Evolutionary conservation across 2,113 vertebrate genomes (phyloP), one percentile per base, ranked within the genome.

Genomic region (Merops nubicus): DNA sequence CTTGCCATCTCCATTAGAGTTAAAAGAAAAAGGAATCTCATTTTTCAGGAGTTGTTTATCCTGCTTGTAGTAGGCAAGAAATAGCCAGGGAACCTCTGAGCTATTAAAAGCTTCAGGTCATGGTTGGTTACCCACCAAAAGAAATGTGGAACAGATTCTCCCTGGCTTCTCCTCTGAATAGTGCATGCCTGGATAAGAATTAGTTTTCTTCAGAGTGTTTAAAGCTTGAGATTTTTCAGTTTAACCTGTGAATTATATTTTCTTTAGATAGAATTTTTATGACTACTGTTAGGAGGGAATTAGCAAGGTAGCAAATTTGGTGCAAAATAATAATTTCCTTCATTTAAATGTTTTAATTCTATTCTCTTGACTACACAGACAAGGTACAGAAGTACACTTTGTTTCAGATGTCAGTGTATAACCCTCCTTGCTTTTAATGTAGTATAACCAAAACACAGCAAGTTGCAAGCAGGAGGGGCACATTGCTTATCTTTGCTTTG

Each of bases 401-500:
- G 10, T 11, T 62, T 25, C n/a, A 36, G 19, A 13, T 36, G 11
- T 56, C 12, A n/a, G 26, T 3, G 12, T 1, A 1, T 20, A 54
- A 80, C 9, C 8, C 12, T 40, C 34, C 22, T 47, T 47, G 22
- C 17, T 54, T 73, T 48, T 73, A 53, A 62, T 0, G 1, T 5
- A 31, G 25, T 18, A 8, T 20, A 51, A 45, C 12, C 38, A 57
- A 77, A 73, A 59, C 0, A 0, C n/a, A 68, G 14, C 1, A 6
- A 29, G 48, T 8, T 34, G 23, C n/a, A 40, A 25, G 18, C 0
- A 2, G 50, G 64, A 85, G 43, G 53, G 81, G 22, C 20, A 42
- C 15, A 23, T 22, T 63, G 28, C 64, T 43, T 88, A 29, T 17
- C 23, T 68, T 43, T 73, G 65, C 28, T 23, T 57, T 63, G 16